Evolutionary conservation across 2,797 vertebrate genomes (phyloP).

Genomic region (Strix occidentalis): DNA sequence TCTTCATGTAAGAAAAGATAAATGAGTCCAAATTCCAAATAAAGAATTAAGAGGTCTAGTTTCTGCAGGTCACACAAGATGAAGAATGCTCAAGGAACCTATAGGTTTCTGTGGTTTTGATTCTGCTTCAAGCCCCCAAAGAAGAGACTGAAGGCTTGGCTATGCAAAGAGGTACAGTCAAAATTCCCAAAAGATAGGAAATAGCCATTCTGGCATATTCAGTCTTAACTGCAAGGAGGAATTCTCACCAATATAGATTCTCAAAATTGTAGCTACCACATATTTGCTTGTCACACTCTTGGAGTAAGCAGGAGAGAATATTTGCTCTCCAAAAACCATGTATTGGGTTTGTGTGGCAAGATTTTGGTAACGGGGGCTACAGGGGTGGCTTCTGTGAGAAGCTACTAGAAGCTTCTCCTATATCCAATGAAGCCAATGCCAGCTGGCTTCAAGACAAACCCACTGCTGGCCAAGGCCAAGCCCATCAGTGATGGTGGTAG

Average conservation of each 20-base stretch:
- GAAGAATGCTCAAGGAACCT: neutral
- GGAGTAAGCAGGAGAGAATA: neutral
- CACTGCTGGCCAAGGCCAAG: neutral
- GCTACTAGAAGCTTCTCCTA: neutral
- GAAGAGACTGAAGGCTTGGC: neutral
- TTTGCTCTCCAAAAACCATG: too few species aligned
- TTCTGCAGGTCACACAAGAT: neutral
- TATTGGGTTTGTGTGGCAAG: neutral
- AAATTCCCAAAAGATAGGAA: neutral
- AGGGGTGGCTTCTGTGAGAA: neutral
- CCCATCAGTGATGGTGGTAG: neutral
- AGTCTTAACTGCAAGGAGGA: neutral
- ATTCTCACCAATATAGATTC: neutral
- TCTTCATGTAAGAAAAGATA: neutral
- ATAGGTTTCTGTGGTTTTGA: neutral
- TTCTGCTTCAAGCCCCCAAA: neutral
- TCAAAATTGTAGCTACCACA: neutral
- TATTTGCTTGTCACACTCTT: neutral
- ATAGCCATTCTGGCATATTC: neutral
- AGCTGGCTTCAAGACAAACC: accelerated
- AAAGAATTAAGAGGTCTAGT: neutral
- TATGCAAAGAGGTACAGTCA: neutral
- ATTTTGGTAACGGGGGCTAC: neutral
- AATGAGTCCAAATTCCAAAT: neutral
- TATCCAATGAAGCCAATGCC: too few species aligned